Evolutionary conservation across 2,888 invertebrate genomes (phyloP), one percentile per base, ranked within the genome.

Genomic region (Mesorhabditis belari): DNA sequence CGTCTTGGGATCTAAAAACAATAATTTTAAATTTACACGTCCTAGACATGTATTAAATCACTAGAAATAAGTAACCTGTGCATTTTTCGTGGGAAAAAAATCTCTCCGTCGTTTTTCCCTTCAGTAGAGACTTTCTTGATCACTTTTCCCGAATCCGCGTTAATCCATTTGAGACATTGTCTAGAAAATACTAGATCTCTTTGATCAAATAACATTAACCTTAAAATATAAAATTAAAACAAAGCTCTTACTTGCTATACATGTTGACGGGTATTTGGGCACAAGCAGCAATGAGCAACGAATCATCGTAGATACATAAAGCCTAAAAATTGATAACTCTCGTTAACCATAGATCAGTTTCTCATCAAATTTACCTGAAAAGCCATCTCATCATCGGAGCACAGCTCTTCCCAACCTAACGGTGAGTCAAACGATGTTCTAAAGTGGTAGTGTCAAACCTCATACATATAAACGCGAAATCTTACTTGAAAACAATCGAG

Each of bases 401-500:
- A 62, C n/a, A 67, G 58, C 51, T 65, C 65, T 12, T 77, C 76
- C 77, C 79, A 79, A 2, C 74, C 79, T 26, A 77, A 59, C 2
- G 77, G 78, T n/a, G 68, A 60, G 25, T 79, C 79, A 21, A 77
- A 57, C 4, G 70, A 61, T 0, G 75, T 67, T 52, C 75, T 77
- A 61, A 27, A 73, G 21, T 6, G 19, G 50, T 19, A 50, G 12
- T 50, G 19, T 19, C 12, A 19, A 50, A 6, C 6, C 6, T 17
- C 19, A 50, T 35, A 50, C 12, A 50, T 6, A 50, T 21, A 1
- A 19, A 6, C 19, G 17, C 1, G 9, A 19, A 50, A 50, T 50
- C 55, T 27, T 26, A 60, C 60, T 27, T 50, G 29, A 29, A 55
- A n/a, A 60, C 55, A 21, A 51, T n/a, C 35, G 51, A 54, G 28